A percentile compares a stretch with the other conserved stretches of the same genome.
These are phyloP conservation scores for Drosophila willistoni DNA, from an alignment of 1,140 invertebrate genomes.

Conservation along the genomic window DNA sequence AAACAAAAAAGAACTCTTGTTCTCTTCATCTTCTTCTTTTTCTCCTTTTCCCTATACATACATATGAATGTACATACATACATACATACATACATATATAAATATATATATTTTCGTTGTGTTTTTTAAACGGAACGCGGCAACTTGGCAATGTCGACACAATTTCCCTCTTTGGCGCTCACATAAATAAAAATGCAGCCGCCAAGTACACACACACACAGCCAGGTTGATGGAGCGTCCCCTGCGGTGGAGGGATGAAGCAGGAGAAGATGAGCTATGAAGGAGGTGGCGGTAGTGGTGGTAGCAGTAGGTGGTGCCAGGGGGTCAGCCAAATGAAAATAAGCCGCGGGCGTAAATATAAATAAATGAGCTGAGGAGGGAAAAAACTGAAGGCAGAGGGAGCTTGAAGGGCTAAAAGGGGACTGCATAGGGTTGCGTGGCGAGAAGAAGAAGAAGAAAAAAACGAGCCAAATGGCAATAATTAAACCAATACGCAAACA, in stretches of 20 bases:
- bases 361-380: constrained; percentile 64
- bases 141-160: constrained; percentile 58
- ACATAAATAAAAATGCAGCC: constrained; percentile 59
- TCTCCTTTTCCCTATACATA: too few relatives aligned
- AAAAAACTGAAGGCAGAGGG: constrained; percentile 19
- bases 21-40: background rate
- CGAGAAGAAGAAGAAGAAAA: constrained; percentile 19
- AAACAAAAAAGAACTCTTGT: constrained; percentile 34
- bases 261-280: background rate
- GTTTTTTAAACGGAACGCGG: constrained; percentile 23
- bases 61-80: too few relatives aligned
- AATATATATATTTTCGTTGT: background rate
- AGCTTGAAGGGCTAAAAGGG: constrained; percentile 14
- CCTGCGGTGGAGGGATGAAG: background rate
- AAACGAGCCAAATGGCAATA: constrained; percentile 60
- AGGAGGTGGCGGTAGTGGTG: background rate
- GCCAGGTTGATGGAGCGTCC: constrained; percentile 31
- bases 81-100: too few relatives aligned
- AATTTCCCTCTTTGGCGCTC: constrained; percentile 33
- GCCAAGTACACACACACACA: constrained; percentile 36
- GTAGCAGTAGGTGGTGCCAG: constrained; percentile 31
- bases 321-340: constrained; percentile 74
- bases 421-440: background rate
- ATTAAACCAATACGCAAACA: constrained; percentile 78
- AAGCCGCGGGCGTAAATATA: constrained; percentile 78